Evolutionary conservation across 2,797 vertebrate species (phyloP).

Genomic region (Acomys russatus): DNA sequence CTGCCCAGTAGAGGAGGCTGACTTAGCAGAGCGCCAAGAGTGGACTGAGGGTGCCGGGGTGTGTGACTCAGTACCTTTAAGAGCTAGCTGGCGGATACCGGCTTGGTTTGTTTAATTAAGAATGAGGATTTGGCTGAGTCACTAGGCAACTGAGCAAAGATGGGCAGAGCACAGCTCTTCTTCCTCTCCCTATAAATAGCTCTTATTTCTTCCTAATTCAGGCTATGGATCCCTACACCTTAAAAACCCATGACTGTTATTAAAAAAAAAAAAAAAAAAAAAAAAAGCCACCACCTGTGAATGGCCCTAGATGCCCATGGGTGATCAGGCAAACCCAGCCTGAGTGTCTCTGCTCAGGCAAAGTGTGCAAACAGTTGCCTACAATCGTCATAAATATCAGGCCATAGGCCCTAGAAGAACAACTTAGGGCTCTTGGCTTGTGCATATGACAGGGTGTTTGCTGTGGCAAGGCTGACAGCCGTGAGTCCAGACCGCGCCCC

Average conservation of each 20-base stretch:
- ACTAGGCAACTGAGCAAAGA: background rate
- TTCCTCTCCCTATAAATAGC: background rate
- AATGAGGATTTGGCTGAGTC: background rate
- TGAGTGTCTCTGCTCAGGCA: background rate
- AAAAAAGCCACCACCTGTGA: background rate
- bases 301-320: background rate
- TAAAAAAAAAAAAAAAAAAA: background rate
- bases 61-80: background rate
- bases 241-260: background rate
- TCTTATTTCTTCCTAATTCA: background rate
- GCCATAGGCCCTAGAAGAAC: background rate
- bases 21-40: background rate
- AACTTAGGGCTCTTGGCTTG: background rate
- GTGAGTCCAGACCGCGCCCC: rapidly evolving
- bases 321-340: background rate
- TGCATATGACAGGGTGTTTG: rapidly evolving
- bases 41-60: rapidly evolving
- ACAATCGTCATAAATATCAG: background rate
- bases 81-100: background rate
- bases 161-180: background rate
- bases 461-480: rapidly evolving
- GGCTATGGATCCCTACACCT: background rate
- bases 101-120: background rate
- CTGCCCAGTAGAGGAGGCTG: background rate
- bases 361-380: background rate